These are phyloP conservation scores for Zelleria hepariella DNA, from an alignment of 2,888 invertebrate species.

Conservation along the genomic window DNA sequence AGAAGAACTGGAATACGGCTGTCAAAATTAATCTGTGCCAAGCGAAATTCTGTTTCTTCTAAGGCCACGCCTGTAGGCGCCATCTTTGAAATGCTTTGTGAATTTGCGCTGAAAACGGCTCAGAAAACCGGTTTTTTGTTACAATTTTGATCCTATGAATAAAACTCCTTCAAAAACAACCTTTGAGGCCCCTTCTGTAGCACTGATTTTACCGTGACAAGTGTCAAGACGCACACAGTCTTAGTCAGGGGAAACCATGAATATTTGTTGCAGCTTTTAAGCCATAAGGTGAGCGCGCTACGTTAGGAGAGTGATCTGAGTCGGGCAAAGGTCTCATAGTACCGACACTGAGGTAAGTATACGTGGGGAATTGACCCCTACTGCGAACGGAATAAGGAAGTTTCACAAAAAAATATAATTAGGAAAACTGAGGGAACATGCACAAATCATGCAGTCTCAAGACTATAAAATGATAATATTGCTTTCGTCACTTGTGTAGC, in stretches of 20 bases:
- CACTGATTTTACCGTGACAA: neutral
- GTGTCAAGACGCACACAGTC: neutral
- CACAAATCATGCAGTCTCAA: neutral
- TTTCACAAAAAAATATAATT: neutral
- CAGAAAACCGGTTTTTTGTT: neutral
- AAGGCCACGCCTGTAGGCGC: too few species aligned
- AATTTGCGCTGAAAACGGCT: too few species aligned
- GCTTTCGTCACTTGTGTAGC: too few species aligned
- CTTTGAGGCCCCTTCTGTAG: too few species aligned
- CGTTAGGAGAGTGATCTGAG: constrained; percentile 30
- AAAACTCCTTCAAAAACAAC: neutral
- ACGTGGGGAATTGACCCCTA: neutral
- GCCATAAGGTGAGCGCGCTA: constrained; percentile 50
- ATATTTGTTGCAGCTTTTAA: constrained; percentile 71
- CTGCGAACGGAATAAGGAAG: neutral
- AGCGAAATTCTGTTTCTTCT: too few species aligned
- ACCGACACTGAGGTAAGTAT: constrained; percentile 53
- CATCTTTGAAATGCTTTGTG: too few species aligned
- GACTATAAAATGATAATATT: too few species aligned
- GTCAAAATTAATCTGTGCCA: too few species aligned
- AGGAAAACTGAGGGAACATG: too few species aligned
- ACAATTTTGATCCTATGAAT: neutral
- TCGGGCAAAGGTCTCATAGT: constrained; percentile 6
- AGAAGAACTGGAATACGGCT: too few species aligned
- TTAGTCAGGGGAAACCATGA: constrained; percentile 58